Conservation (phyloP, 2,797 vertebrate species). For the Lithobates pipiens region DNA sequence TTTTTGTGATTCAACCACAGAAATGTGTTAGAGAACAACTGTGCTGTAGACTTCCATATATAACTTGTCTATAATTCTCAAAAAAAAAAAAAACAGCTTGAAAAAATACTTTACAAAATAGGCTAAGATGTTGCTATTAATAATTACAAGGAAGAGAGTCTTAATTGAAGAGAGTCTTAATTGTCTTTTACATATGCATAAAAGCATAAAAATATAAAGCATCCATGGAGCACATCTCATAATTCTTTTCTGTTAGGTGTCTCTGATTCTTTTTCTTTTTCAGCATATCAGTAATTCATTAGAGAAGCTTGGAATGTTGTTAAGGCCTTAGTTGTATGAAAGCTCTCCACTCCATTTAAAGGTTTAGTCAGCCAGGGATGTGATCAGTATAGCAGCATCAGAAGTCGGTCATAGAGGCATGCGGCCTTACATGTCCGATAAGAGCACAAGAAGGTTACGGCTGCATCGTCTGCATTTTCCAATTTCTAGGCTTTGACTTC, state of each 20-base stretch:
- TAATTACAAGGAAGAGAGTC: slow-evolving; percentile 79
- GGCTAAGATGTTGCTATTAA: slow-evolving; percentile 75
- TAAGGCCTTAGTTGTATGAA: slow-evolving; percentile 67
- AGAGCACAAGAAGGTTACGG: slow-evolving; percentile 75
- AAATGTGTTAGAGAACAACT: slow-evolving; percentile 71
- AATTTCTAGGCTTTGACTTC: slow-evolving; percentile 89
- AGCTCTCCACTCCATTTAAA: slow-evolving; percentile 70
- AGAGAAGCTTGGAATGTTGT: slow-evolving; percentile 79
- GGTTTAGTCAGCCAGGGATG: slow-evolving; percentile 67
- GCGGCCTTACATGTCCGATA: slow-evolving; percentile 76
- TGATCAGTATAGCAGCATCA: slow-evolving; percentile 90
- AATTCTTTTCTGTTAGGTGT: slow-evolving; percentile 69
- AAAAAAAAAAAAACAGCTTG: slow-evolving; percentile 72
- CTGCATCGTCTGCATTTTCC: slow-evolving; percentile 84
- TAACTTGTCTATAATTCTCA: slow-evolving; percentile 70
- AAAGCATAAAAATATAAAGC: slow-evolving; percentile 75
- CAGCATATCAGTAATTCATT: slow-evolving; percentile 75
- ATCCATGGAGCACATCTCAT: slow-evolving; percentile 74
- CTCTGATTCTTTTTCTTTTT: slow-evolving; percentile 66
- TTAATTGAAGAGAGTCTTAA: slow-evolving; percentile 75
- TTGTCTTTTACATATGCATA: slow-evolving; percentile 77
- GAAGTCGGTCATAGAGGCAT: slow-evolving; percentile 78
- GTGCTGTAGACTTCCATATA: slow-evolving; percentile 70
- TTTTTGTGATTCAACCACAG: slow-evolving; percentile 64
- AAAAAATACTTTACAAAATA: slow-evolving; percentile 75